phyloP scores from a whole-genome alignment of 2,888 invertebrate species.

The Acanthosoma haemorrhoidale region DNA sequence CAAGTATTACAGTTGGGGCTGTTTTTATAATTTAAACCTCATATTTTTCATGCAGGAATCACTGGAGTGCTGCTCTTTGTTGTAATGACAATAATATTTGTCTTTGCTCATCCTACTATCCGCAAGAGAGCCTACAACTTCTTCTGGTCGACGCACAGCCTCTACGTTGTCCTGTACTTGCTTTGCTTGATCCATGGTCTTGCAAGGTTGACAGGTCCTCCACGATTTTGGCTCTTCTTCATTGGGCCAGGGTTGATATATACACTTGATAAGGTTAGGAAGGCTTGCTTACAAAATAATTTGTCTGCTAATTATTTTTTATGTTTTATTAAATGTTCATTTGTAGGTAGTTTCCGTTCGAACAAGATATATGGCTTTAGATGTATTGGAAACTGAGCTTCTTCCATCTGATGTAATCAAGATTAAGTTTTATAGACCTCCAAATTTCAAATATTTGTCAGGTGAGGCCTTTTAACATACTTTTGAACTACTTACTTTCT shows the following conservation, averaged over 20 bases:
- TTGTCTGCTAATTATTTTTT: background rate
- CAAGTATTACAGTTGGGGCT: background rate
- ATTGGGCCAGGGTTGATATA: slow-evolving; percentile 85
- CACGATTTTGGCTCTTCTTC: slow-evolving; percentile 91
- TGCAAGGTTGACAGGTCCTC: slow-evolving; percentile 83
- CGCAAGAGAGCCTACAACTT: slow-evolving; percentile 90
- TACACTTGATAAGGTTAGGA: slow-evolving; percentile 72
- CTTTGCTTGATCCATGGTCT: slow-evolving; percentile 84
- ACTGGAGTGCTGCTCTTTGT: slow-evolving; percentile 83
- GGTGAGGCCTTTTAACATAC: too few relatives aligned
- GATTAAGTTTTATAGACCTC: slow-evolving; percentile 90
- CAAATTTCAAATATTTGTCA: slow-evolving; percentile 86
- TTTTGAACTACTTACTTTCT: too few relatives aligned
- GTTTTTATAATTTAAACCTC: background rate
- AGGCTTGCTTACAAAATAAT: background rate
- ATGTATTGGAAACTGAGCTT: slow-evolving; percentile 88
- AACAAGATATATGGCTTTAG: slow-evolving; percentile 85
- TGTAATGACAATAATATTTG: slow-evolving; percentile 90
- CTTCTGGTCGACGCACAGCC: slow-evolving; percentile 90
- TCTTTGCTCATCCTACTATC: slow-evolving; percentile 91
- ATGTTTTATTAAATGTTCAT: background rate
- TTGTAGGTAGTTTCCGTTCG: slow-evolving; percentile 78
- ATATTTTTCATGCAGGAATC: slow-evolving; percentile 56
- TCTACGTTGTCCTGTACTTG: slow-evolving; percentile 80
- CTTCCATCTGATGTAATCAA: slow-evolving; percentile 91